These are phyloP conservation scores for Astreopora myriophthalma DNA, from an alignment of 64 coral and sea anemone species.

Conservation along the genomic window DNA sequence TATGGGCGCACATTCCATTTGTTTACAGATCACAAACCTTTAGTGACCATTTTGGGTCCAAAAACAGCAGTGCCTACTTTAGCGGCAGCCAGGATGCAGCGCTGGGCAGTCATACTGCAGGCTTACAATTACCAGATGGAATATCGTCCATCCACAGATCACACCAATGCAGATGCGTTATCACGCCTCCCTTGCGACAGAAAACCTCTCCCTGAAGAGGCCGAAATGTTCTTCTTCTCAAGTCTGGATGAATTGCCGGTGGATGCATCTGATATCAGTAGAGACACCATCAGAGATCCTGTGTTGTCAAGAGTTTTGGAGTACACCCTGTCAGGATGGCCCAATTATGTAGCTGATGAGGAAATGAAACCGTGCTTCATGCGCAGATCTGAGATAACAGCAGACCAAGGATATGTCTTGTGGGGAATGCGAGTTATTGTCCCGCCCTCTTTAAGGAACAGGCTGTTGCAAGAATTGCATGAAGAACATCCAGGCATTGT, in stretches of 20 bases:
- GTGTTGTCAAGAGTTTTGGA: too few species aligned
- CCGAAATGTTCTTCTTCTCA: slow-evolving; percentile 8
- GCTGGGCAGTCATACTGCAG: slow-evolving; percentile 52
- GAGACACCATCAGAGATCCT: too few species aligned
- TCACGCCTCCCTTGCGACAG: not conserved
- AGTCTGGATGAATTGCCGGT: too few species aligned
- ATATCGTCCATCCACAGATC: slow-evolving; percentile 37
- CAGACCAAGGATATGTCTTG: slow-evolving; percentile 18
- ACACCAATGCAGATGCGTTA: slow-evolving; percentile 45
- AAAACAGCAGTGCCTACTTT: slow-evolving; percentile 49
- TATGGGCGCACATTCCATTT: slow-evolving; percentile 36
- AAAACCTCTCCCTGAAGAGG: not conserved
- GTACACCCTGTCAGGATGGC: slow-evolving; percentile 3
- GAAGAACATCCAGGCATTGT: slow-evolving; percentile 48
- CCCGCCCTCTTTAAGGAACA: slow-evolving; percentile 22
- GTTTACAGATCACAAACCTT: slow-evolving; percentile 50
- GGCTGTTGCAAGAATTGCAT: slow-evolving; percentile 32
- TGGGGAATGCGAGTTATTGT: slow-evolving; percentile 42
- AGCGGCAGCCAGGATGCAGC: slow-evolving; percentile 49
- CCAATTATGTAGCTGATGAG: not conserved
- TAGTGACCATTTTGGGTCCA: slow-evolving; percentile 55
- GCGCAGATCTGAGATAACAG: not conserved
- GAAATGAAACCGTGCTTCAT: not conserved
- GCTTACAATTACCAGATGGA: slow-evolving; percentile 57
- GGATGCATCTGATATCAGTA: too few species aligned